Evolutionary conservation across 2,888 invertebrate genomes (phyloP).

Genomic region (Drosophila birchii): DNA sequence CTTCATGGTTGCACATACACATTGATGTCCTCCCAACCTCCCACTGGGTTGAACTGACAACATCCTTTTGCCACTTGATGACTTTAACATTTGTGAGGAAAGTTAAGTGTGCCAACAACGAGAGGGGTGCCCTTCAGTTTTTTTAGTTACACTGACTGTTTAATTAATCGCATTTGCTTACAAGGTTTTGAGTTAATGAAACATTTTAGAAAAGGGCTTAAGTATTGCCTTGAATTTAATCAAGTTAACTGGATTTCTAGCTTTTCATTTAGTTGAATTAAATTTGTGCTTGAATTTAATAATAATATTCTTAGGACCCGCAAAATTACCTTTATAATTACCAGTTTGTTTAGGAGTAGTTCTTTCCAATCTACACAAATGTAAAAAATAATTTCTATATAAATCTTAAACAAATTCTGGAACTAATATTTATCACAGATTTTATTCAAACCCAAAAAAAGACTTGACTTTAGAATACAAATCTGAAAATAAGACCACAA

Average conservation of each 20-base stretch:
- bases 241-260: not conserved
- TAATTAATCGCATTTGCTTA: constrained; percentile 8
- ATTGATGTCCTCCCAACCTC: constrained; percentile 2
- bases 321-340: no score
- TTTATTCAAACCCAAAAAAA: no score
- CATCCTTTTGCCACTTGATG: constrained; percentile 9
- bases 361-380: no score
- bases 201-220: not conserved
- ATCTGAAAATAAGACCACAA: no score
- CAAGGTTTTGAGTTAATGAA: not conserved
- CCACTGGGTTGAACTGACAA: not conserved
- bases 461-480: no score
- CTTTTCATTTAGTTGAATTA: not conserved
- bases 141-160: constrained; percentile 4
- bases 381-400: no score
- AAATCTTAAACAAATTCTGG: no score
- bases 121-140: not conserved
- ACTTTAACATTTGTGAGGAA: constrained; percentile 29
- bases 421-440: no score
- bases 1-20: constrained; percentile 16
- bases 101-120: constrained; percentile 33
- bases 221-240: not conserved
- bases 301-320: no score
- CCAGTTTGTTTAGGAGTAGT: no score
- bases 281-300: no score